Conservation (phyloP, 2,888 invertebrate genomes). For the Spodoptera littoralis region DNA sequence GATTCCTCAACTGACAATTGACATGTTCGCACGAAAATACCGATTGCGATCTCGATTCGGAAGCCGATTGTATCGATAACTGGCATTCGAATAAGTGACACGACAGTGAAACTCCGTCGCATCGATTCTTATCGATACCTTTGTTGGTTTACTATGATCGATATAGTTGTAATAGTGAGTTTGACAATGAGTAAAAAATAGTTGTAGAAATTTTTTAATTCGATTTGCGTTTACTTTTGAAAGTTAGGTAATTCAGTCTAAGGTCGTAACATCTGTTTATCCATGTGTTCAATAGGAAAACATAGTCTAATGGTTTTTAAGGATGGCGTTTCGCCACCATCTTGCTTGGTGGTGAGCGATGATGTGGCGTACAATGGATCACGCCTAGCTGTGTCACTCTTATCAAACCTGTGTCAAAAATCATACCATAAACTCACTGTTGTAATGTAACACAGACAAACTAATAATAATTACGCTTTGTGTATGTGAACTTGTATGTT, state of each 20-base stretch:
- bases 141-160: conserved; percentile 55
- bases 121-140: conserved; percentile 54
- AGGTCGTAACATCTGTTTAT: too few relatives aligned
- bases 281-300: too few relatives aligned
- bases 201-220: conserved; percentile 16
- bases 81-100: conserved; percentile 57
- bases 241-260: conserved; percentile 2
- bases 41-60: conserved; percentile 66
- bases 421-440: too few relatives aligned
- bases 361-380: too few relatives aligned
- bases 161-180: conserved; percentile 48
- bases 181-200: conserved; percentile 38
- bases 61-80: conserved; percentile 65
- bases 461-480: too few relatives aligned
- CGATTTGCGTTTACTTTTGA: conserved; percentile 22
- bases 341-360: too few relatives aligned
- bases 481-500: too few relatives aligned
- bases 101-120: conserved; percentile 59
- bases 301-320: too few relatives aligned
- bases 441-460: too few relatives aligned
- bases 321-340: too few relatives aligned
- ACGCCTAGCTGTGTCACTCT: too few relatives aligned
- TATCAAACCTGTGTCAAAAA: too few relatives aligned
- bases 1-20: conserved; percentile 53
- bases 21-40: conserved; percentile 67